Base-by-base conservation (phyloP, 2,113 vertebrate species). In the Chaetorhynchus papuensis region DNA sequence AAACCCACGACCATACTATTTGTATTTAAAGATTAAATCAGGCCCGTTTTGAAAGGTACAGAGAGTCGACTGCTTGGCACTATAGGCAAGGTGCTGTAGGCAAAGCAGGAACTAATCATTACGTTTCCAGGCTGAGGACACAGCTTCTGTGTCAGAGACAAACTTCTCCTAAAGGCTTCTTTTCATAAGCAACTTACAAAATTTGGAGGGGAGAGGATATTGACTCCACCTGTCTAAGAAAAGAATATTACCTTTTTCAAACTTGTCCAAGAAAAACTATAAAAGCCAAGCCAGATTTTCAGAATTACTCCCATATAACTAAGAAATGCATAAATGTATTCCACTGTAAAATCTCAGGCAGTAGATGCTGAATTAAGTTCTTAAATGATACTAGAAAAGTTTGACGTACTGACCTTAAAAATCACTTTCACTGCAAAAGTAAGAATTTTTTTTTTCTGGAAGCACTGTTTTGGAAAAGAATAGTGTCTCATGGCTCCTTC, bases 131-230 rank as follows among this genome's bases (percentile, higher is more conserved):
- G 37, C 59, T 45, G 33, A 80, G 42, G 37, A 66, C 37, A 65
- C 0, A 0, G 35, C 42, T 57, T 11, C 41, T 42, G 15, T 52
- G 31, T 28, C 50, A 69, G 27, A 64, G 12, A 69, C 3, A 61
- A 83, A 87, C 52, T 60, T 79, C 7, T 27, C 13, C 54, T 50
- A 35, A 16, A 57, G 12, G n/a, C 9, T 66, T 56, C 37, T 53
- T 47, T 37, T 74, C 12, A 12, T 44, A 76, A 87, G 33, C 42
- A 69, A 60, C 2, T 30, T 60, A 57, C 2, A 42, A 37, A 60
- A 72, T 31, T 10, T 39, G 31, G 39, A 7, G 3, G 6, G 8
- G 9, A 5, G 2, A 14, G 15, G 9, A 53, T 33, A 52, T 22
- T 10, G 20, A n/a, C 8, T 13, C 15, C 5, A 50, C 16, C 13